Evolutionary conservation across 1,140 invertebrate genomes (phyloP).

Genomic region (Drosophila sproati): DNA sequence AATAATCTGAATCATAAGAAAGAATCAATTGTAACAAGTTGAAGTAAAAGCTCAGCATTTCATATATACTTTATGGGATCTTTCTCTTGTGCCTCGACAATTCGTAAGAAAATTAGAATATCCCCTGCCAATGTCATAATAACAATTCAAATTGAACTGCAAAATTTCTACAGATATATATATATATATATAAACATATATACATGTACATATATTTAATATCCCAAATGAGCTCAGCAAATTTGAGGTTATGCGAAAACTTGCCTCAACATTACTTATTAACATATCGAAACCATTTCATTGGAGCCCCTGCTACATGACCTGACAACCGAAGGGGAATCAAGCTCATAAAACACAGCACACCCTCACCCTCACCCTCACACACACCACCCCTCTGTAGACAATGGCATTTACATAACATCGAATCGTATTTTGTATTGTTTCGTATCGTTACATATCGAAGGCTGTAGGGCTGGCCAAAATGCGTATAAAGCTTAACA

Average conservation of each 20-base stretch:
- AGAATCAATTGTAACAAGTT: too few species aligned
- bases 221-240: conserved; percentile 44
- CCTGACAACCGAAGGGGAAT: conserved; percentile 19
- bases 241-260: conserved; percentile 28
- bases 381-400: conserved; percentile 15
- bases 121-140: background rate
- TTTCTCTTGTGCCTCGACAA: background rate
- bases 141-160: conserved; percentile 17
- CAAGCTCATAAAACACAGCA: conserved; percentile 19
- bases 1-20: too few species aligned
- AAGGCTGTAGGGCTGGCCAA: conserved; percentile 6
- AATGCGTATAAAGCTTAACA: conserved; percentile 63
- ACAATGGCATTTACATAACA: conserved; percentile 63
- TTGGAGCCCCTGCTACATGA: conserved; percentile 11
- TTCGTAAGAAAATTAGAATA: conserved; percentile 3
- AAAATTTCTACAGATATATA: conserved; percentile 1
- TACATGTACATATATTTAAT: conserved; percentile 17
- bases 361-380: conserved; percentile 9
- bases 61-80: background rate
- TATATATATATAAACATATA: background rate
- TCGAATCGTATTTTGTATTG: conserved; percentile 14
- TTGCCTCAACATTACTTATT: conserved; percentile 55
- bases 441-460: conserved; percentile 9
- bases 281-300: conserved; percentile 56
- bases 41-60: background rate